Evolutionary conservation across 1,140 invertebrate species (phyloP), one percentile per base, ranked within the genome.

Genomic region (Danaus melanippus): DNA sequence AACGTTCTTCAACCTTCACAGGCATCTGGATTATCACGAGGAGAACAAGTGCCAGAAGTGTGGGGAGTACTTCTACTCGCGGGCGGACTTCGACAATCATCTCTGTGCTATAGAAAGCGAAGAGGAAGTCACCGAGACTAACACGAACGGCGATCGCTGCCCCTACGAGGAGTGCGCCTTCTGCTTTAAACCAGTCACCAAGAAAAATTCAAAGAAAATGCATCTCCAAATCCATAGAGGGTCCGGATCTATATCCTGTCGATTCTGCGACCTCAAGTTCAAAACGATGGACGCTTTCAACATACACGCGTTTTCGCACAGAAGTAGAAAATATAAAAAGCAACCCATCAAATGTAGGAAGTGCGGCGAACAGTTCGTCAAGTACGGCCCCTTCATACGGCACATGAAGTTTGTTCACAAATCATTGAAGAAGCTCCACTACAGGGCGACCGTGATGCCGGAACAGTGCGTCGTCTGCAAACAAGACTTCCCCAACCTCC

Each of bases 31-130:
- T n/a, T 87, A 87, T 50, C 87, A 88, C 44, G 84, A 88, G 50
- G 75, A 87, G 53, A 87, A 87, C 50, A 82, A 70, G 53, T 88
- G 87, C 56, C 87, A 84, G 51, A 87, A 86, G 53, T 88, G 87
- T 50, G 64, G 65, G 1, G 83, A 87, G 51, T 87, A 87, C 62
- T 88, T 88, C 69, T 76, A 60, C 46, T 88, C 87, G 6, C 66
- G 69, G 10, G 42, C 59, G 0, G 80, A 84, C 12, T 87, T 56
- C 50, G 84, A 84, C 47, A 78, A 79, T 41, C 87, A 88, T 57
- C 59, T 84, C 8, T 88, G 87, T 58, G 66, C 77, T 6, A 79
- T 87, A 12, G 86, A 86, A 12, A 86, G 83, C 42, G 85, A 87
- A 11, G 80, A 81, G 12, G 84, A 87, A 51, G 69, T 56, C 6